Percentiles rank a stretch among this genome's conserved stretches.
phyloP scores from a whole-genome alignment of 2,113 vertebrate genomes.

The Macrotus californicus region DNA sequence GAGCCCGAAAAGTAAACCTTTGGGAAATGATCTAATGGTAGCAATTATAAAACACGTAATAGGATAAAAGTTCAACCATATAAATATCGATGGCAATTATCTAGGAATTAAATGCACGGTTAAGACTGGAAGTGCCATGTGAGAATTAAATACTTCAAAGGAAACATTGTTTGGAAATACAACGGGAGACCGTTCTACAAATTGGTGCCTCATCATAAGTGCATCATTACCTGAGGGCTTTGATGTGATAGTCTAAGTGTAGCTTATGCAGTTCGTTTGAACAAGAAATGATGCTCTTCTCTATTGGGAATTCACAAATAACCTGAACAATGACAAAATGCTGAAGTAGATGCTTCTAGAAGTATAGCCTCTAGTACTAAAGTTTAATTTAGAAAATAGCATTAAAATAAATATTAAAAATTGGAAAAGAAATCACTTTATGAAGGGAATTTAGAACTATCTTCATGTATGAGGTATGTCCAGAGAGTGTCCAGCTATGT shows the following conservation, averaged over 20 bases:
- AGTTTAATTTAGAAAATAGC: background rate
- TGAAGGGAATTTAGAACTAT: background rate
- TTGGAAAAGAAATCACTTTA: background rate
- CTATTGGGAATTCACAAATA: background rate
- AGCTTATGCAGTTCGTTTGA: slow-evolving; percentile 1
- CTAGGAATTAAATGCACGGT: slow-evolving; percentile 77
- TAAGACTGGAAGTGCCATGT: slow-evolving; percentile 72
- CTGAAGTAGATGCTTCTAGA: background rate
- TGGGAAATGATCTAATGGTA: slow-evolving; percentile 76
- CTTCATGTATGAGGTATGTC: background rate
- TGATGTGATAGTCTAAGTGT: slow-evolving; percentile 51
- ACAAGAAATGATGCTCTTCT: background rate
- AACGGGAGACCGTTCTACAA: slow-evolving; percentile 63
- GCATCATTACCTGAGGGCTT: slow-evolving; percentile 55
- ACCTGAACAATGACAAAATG: background rate
- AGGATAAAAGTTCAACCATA: slow-evolving; percentile 77
- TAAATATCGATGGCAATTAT: slow-evolving; percentile 81
- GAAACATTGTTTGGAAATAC: slow-evolving; percentile 73
- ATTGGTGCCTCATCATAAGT: slow-evolving; percentile 57
- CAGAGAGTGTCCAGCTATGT: too few species aligned
- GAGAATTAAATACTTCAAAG: slow-evolving; percentile 75
- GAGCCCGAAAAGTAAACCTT: slow-evolving; percentile 72
- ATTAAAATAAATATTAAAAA: background rate
- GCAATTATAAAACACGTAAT: slow-evolving; percentile 73
- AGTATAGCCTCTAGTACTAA: background rate